Evolutionary conservation across 1,140 invertebrate genomes (phyloP).

Genomic region (Drosophila sproati): DNA sequence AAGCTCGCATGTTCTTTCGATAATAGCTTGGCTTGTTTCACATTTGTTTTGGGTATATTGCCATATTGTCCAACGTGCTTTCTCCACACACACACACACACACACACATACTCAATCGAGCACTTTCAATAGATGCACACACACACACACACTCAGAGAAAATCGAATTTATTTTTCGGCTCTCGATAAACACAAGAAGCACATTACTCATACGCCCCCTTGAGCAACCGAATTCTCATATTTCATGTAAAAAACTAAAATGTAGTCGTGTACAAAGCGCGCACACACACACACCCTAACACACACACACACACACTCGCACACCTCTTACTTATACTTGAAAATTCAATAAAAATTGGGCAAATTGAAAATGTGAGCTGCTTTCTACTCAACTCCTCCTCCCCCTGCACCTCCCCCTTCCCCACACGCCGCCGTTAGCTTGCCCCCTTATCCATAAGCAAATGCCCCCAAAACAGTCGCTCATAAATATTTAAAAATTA

Average conservation of each 20-base stretch:
- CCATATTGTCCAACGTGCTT: neutral
- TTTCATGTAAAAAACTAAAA: conserved; percentile 55
- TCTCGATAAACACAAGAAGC: conserved; percentile 52
- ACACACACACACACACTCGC: conserved; percentile 29
- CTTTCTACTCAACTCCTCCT: neutral
- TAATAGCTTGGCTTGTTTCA: neutral
- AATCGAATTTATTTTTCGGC: conserved; percentile 24
- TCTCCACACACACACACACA: neutral
- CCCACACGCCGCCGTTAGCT: neutral
- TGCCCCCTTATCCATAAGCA: neutral
- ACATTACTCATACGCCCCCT: conserved; percentile 77
- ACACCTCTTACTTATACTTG: conserved; percentile 46
- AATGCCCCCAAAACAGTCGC: conserved; percentile 36
- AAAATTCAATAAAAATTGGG: conserved; percentile 65
- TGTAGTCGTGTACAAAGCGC: conserved; percentile 42
- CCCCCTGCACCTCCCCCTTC: neutral
- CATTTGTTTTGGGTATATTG: neutral
- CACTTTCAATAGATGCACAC: neutral
- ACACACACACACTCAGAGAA: neutral
- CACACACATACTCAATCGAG: neutral
- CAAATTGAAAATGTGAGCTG: conserved; percentile 48
- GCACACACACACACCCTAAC: conserved; percentile 34
- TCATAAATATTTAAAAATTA: conserved; percentile 84
- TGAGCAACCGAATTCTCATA: conserved; percentile 49
- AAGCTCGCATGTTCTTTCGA: neutral